Evolutionary conservation across 1,140 invertebrate genomes (phyloP).

Genomic region (Oppia nitens): DNA sequence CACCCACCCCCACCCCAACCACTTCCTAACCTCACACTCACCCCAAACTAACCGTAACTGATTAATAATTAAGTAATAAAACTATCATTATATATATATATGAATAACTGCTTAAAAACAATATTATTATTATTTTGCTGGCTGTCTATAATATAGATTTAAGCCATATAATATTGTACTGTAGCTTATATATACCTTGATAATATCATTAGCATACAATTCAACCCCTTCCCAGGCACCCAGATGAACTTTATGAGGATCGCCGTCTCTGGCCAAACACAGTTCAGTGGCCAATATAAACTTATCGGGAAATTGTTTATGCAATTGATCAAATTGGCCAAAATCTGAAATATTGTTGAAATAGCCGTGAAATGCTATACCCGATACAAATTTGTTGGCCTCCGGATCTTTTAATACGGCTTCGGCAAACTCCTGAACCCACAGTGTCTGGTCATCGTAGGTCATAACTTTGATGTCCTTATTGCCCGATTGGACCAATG

Average conservation of each 20-base stretch:
- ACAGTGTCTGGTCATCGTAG: conserved; percentile 50
- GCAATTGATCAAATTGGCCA: conserved; percentile 34
- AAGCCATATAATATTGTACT: too few relatives aligned
- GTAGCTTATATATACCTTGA: conserved; percentile 17
- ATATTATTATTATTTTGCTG: too few relatives aligned
- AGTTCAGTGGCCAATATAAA: conserved; percentile 61
- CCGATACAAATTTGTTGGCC: conserved; percentile 50
- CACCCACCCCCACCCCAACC: too few relatives aligned
- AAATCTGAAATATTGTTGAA: conserved; percentile 33
- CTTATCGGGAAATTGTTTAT: conserved; percentile 43
- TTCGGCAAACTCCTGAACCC: conserved; percentile 43
- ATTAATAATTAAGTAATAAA: too few relatives aligned
- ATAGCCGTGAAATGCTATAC: conserved; percentile 68
- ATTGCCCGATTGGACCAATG: conserved; percentile 37
- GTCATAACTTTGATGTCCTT: conserved; percentile 42
- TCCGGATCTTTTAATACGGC: conserved; percentile 29
- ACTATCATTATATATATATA: too few relatives aligned
- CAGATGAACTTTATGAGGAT: conserved; percentile 10
- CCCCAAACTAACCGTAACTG: too few relatives aligned
- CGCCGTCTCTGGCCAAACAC: conserved; percentile 33
- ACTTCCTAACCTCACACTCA: too few relatives aligned
- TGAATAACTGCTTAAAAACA: too few relatives aligned
- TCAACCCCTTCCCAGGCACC: conserved; percentile 17
- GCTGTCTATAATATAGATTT: too few relatives aligned
- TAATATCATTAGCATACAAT: conserved; percentile 17